Conservation (phyloP, 37 sponge, comb jelly and placozoan species). For the Agelas oroides region DNA sequence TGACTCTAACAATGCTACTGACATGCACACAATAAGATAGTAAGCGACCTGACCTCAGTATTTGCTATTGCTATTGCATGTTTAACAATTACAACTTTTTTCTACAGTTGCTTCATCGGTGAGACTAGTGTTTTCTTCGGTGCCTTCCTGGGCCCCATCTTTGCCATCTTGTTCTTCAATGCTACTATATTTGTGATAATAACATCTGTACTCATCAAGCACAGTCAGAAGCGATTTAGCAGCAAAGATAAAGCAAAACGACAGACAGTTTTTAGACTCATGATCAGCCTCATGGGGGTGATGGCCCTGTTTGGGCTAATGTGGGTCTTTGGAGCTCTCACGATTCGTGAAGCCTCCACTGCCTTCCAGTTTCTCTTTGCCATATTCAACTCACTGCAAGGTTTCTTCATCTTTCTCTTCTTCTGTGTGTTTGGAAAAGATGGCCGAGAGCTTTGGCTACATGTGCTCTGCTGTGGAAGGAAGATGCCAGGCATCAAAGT, state of each 20-base stretch:
- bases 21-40: no score
- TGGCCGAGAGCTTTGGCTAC: conserved; percentile 14
- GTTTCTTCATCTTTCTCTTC: conserved; percentile 62
- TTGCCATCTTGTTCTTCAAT: conserved; percentile 26
- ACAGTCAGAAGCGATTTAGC: neutral
- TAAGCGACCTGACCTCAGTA: no score
- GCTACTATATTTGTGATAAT: neutral
- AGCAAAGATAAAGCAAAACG: neutral
- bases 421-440: conserved; percentile 43
- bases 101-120: conserved; percentile 23
- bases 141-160: conserved; percentile 25
- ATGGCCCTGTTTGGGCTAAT: conserved; percentile 57
- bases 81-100: no score
- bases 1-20: no score
- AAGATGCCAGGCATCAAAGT: no score
- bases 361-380: conserved; percentile 60
- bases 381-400: conserved; percentile 57
- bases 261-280: neutral
- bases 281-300: conserved; percentile 11
- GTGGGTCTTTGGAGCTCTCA: conserved; percentile 67
- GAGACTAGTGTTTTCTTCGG: conserved; percentile 27
- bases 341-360: neutral
- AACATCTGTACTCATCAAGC: conserved; percentile 20
- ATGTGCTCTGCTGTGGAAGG: no score
- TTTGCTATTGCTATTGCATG: no score